These are phyloP conservation scores for Philypnodon macrostomus DNA, from an alignment of 2,797 vertebrate species.

Conservation along the genomic window DNA sequence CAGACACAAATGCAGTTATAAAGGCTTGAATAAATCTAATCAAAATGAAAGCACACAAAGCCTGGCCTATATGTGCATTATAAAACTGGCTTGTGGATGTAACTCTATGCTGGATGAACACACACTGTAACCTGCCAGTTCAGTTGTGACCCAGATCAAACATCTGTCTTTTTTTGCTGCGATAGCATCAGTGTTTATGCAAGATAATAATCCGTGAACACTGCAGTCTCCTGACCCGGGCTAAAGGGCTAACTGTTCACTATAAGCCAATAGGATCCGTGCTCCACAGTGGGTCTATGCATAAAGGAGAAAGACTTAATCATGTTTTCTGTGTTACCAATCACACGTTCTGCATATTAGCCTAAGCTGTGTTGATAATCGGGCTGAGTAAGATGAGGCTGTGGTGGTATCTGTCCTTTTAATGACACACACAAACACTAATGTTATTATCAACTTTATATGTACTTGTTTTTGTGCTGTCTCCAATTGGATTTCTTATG, in stretches of 20 bases:
- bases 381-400: conserved; percentile 21
- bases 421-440: conserved; percentile 3
- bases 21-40: conserved; percentile 1
- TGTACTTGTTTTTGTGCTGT: conserved; percentile 3
- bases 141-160: conserved; percentile 30
- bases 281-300: conserved; percentile 48
- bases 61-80: conserved; percentile 4
- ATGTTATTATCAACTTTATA: not conserved
- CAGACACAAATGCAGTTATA: conserved; percentile 5
- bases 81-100: conserved; percentile 1
- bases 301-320: conserved; percentile 53
- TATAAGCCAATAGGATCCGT: conserved; percentile 37
- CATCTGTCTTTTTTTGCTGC: conserved; percentile 13
- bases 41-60: not conserved
- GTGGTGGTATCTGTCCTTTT: conserved; percentile 31
- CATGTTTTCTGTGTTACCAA: conserved; percentile 70
- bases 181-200: conserved; percentile 24
- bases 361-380: conserved; percentile 60
- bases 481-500: too few relatives aligned
- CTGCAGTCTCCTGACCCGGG: conserved; percentile 53
- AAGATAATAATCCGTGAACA: conserved; percentile 37
- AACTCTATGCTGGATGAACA: conserved; percentile 12
- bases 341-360: conserved; percentile 70
- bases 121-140: conserved; percentile 23
- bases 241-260: conserved; percentile 35